phyloP scores from a whole-genome alignment of 2,888 invertebrate genomes.

The Tipula confusa region DNA sequence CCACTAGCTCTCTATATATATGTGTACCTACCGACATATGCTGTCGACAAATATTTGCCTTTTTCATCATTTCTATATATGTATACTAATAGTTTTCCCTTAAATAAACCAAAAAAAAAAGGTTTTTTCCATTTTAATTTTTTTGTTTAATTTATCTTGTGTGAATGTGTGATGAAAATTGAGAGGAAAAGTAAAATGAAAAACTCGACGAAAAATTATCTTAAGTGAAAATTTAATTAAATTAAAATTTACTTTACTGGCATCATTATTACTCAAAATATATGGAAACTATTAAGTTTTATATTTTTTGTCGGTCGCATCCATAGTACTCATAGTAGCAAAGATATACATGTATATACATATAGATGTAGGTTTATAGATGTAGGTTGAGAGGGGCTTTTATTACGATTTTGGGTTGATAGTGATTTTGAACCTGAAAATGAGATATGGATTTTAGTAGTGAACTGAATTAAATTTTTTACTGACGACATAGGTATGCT shows the following conservation, averaged over 20 bases:
- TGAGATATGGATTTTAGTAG: no score
- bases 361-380: no score
- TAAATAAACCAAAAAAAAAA: not conserved
- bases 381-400: no score
- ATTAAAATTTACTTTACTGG: conserved; percentile 12
- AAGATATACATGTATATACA: no score
- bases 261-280: not conserved
- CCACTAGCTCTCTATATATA: not conserved
- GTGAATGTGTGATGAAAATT: not conserved
- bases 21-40: not conserved
- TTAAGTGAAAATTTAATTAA: conserved; percentile 14
- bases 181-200: not conserved
- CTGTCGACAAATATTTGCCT: not conserved
- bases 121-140: not conserved
- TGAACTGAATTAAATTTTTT: no score
- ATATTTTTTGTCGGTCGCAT: not conserved
- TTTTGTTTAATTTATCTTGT: not conserved
- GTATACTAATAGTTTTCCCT: not conserved
- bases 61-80: not conserved
- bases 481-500: no score
- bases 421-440: no score
- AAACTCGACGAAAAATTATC: conserved; percentile 12
- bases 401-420: no score
- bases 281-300: not conserved
- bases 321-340: no score